Percentiles rank a stretch among this genome's conserved stretches.
phyloP scores from a whole-genome alignment of 2,797 vertebrate species.

The Synanceia verrucosa region DNA sequence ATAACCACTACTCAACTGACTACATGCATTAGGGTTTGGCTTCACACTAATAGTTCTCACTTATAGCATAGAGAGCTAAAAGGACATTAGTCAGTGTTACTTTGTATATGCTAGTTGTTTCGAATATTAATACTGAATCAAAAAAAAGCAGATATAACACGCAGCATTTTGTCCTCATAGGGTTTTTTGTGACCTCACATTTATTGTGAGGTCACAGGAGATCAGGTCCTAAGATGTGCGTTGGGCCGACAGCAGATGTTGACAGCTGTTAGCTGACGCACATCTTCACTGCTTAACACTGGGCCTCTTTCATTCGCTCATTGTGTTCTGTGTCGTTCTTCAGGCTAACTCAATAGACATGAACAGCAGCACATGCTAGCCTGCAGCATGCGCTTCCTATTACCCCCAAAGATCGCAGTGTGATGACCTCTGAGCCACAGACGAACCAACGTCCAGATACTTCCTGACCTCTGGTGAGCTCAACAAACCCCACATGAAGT shows the following conservation, averaged over 20 bases:
- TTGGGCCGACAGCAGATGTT: constrained; percentile 30
- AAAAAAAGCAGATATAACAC: not conserved
- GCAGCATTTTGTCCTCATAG: no score
- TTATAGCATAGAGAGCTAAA: no score
- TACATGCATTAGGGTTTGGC: no score
- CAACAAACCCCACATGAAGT: not conserved
- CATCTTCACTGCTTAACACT: not conserved
- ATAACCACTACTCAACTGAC: no score
- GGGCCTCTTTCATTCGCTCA: not conserved
- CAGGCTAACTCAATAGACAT: constrained; percentile 61
- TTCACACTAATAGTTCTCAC: no score
- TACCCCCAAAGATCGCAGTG: constrained; percentile 13
- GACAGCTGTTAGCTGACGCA: constrained; percentile 30
- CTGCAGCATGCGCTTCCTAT: constrained; percentile 61
- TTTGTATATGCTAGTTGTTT: no score
- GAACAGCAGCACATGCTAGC: constrained; percentile 31
- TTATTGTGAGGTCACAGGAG: not conserved
- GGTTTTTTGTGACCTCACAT: not conserved
- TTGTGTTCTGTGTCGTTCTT: constrained; percentile 29
- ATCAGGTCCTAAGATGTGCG: constrained; percentile 23
- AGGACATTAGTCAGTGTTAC: no score
- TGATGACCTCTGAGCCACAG: constrained; percentile 18
- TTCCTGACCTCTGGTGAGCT: not conserved
- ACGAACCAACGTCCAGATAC: not conserved
- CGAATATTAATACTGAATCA: no score